phyloP scores from a whole-genome alignment of 64 coral and sea anemone genomes.

The Montipora cactus region DNA sequence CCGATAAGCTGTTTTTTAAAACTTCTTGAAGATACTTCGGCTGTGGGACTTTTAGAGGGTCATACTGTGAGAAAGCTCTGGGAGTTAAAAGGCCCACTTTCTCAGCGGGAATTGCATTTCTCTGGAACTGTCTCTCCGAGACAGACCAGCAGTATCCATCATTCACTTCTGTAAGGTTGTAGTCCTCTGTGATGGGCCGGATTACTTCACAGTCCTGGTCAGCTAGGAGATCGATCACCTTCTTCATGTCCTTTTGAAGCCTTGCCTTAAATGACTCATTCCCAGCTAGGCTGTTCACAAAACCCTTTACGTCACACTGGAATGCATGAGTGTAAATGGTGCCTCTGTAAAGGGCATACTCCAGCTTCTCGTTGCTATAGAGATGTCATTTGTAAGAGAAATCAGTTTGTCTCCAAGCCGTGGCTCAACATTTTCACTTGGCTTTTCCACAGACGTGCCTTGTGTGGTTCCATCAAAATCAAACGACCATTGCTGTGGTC shows the following conservation, averaged over 20 bases:
- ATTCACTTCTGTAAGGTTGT: slow-evolving; percentile 18
- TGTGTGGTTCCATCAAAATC: too few species aligned
- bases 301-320: slow-evolving; percentile 7
- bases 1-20: slow-evolving; percentile 25
- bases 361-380: not conserved
- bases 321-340: not conserved
- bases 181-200: not conserved
- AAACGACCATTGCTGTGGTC: too few species aligned
- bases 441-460: not conserved
- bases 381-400: not conserved
- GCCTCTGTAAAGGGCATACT: not conserved
- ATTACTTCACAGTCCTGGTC: slow-evolving; percentile 18
- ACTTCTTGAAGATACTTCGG: slow-evolving; percentile 61
- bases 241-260: not conserved
- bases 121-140: not conserved
- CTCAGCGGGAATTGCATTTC: not conserved
- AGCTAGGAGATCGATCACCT: not conserved
- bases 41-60: slow-evolving; percentile 10
- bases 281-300: not conserved
- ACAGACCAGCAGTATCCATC: slow-evolving; percentile 27
- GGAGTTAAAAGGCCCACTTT: slow-evolving; percentile 31
- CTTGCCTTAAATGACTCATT: slow-evolving; percentile 16
- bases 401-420: not conserved
- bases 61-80: slow-evolving; percentile 11
- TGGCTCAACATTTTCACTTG: not conserved